These are phyloP conservation scores for Periparus ater DNA, from an alignment of 2,797 vertebrate genomes.

Conservation along the genomic window DNA sequence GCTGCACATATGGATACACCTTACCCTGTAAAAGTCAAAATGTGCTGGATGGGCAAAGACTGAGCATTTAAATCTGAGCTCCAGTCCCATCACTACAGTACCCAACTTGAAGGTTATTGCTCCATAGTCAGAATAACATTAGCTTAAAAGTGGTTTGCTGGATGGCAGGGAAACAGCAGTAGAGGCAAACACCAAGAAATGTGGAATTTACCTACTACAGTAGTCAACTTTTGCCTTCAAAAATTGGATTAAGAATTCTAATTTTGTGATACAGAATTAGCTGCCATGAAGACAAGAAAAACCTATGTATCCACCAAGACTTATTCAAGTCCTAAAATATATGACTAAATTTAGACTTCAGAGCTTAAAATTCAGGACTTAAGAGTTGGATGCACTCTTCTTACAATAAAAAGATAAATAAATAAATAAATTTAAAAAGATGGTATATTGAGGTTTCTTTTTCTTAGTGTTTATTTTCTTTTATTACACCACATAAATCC, in stretches of 20 bases:
- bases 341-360: neutral
- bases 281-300: neutral
- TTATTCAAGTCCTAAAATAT: neutral
- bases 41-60: neutral
- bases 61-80: neutral
- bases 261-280: neutral
- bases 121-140: neutral
- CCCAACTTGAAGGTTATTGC: neutral
- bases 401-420: neutral
- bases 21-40: neutral
- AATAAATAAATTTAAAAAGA: neutral
- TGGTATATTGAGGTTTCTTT: neutral
- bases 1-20: rapidly evolving
- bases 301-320: neutral
- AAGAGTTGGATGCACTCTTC: neutral
- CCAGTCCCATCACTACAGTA: neutral
- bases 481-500: neutral
- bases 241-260: neutral
- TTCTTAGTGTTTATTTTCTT: neutral
- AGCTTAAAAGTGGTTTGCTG: neutral
- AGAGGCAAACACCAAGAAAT: neutral
- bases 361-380: neutral
- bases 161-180: neutral
- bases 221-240: neutral
- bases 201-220: neutral